phyloP scores from a whole-genome alignment of 2,797 vertebrate species.

The Manis pentadactyla region DNA sequence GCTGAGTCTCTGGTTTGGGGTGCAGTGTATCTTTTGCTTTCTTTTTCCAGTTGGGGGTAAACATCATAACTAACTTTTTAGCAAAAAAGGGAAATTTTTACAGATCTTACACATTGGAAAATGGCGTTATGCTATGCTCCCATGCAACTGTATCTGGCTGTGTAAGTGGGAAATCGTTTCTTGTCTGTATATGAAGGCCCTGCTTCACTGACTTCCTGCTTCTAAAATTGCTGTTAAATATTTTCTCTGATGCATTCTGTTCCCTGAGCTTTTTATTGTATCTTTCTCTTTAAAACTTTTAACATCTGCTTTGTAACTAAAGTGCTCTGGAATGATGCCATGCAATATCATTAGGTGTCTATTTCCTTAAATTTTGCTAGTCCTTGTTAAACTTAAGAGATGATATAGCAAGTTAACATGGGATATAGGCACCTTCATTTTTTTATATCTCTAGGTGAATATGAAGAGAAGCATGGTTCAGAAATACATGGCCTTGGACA shows the following conservation, averaged over 20 bases:
- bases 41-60: background rate
- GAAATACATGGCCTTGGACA: background rate
- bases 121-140: background rate
- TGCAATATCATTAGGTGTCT: background rate
- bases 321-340: background rate
- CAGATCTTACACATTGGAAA: background rate
- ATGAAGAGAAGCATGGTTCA: background rate
- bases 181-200: background rate
- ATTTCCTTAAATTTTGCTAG: background rate
- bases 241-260: background rate
- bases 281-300: background rate
- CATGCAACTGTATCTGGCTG: fast-evolving
- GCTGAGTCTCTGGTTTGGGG: background rate
- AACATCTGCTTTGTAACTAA: background rate
- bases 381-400: background rate
- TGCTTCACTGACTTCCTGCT: too few relatives aligned
- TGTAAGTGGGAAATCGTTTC: background rate
- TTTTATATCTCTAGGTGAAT: background rate
- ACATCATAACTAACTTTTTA: background rate
- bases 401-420: background rate
- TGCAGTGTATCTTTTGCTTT: fast-evolving
- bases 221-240: background rate
- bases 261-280: background rate
- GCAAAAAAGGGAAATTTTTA: background rate
- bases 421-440: background rate